Base-by-base conservation (phyloP, 2,888 invertebrate species). In the Drosophila phalerata region DNA sequence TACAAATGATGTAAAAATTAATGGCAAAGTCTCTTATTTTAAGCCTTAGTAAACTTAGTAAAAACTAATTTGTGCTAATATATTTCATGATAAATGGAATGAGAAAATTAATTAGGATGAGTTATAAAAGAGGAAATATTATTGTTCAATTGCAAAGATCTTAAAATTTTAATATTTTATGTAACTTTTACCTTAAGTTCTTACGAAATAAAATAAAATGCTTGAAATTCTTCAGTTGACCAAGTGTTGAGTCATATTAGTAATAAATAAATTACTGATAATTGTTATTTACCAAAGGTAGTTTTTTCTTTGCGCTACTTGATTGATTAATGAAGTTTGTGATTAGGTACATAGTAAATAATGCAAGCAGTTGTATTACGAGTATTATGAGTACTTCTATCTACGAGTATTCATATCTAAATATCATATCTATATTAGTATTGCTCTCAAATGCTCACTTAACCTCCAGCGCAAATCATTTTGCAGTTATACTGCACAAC, bases 401-500 rank as follows among this genome's bases (percentile, higher is more conserved):
- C 42, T 52, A 8, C 8, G 37, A 37, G 37, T 8, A 63, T 55
- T 55, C 4, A 38, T 70, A 61, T 34, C 30, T 49, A 42, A 11
- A 34, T 11, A 22, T n/a, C n/a, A n/a, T n/a, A n/a, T n/a, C n/a
- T n/a, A n/a, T n/a, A n/a, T n/a, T 22, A 25, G 47, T 43, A 13
- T 43, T 58, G 58, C 66, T 47, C 32, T 48, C 17, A 48, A 48
- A 19, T 32, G 17, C 17, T 48, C 48, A 17, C 79, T 79, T 63
- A 75, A 75, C 75, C 80, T 79, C 63, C 63, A 52, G 32, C 15
- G 22, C 49, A 19, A 62, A 70, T 47, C 38, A 55, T 64, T 79
- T 76, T 64, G 60, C 69, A 48, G 51, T 65, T 73, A 48, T 68
- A 56, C 51, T 74, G 69, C 70, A 63, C 49, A 64, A 34, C 34